Evolutionary conservation across 2,888 invertebrate genomes (phyloP).

Genomic region (Lasiommata megera): DNA sequence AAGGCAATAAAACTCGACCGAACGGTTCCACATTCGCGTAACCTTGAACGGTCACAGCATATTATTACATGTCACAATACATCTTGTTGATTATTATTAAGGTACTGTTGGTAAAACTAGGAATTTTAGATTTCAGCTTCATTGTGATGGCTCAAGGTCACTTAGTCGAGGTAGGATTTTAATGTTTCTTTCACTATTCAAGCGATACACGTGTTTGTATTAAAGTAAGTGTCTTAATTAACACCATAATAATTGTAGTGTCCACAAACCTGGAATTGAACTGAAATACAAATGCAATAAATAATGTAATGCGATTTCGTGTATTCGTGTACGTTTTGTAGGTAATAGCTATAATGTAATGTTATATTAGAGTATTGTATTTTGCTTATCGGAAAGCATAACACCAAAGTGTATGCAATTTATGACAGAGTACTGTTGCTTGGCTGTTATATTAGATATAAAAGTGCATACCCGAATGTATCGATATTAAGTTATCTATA

Average conservation of each 20-base stretch:
- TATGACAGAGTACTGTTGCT: not conserved
- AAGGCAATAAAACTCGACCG: not conserved
- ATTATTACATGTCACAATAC: no score
- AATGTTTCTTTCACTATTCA: not conserved
- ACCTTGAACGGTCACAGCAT: no score
- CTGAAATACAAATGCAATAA: slow-evolving; percentile 7
- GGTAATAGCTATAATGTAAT: not conserved
- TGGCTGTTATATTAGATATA: not conserved
- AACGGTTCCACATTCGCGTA: no score
- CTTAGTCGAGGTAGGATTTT: no score
- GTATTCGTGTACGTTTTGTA: not conserved
- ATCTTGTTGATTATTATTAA: no score
- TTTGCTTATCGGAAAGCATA: slow-evolving; percentile 1
- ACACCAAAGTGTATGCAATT: slow-evolving; percentile 10
- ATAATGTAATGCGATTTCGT: not conserved
- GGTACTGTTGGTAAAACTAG: no score
- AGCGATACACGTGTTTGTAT: not conserved
- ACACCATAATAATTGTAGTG: not conserved
- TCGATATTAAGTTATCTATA: no score
- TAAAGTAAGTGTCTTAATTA: slow-evolving; percentile 2
- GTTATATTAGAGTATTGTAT: slow-evolving; percentile 1
- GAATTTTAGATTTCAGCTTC: no score
- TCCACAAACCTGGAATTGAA: slow-evolving; percentile 2
- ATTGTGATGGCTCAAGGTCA: no score
- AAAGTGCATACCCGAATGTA: no score